Evolutionary conservation across 2,888 invertebrate species (phyloP).

Genomic region (Salticus scenicus): DNA sequence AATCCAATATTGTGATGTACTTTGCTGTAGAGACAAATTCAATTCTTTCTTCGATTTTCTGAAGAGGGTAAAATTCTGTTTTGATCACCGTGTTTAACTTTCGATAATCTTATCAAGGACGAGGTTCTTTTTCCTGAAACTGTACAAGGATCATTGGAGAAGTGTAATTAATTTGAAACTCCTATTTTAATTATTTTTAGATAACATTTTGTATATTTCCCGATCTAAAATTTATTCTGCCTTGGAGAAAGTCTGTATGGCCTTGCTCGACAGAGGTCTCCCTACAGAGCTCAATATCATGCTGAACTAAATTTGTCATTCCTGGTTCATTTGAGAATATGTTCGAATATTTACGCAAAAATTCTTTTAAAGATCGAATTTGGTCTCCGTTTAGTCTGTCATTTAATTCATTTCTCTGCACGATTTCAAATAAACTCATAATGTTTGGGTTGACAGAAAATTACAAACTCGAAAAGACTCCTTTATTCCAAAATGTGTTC

Average conservation of each 20-base stretch:
- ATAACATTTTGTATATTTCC: background rate
- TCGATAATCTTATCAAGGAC: background rate
- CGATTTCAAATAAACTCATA: too few species aligned
- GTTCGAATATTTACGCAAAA: background rate
- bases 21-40: background rate
- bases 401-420: too few species aligned
- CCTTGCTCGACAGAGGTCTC: background rate
- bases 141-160: slow-evolving; percentile 28
- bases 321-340: slow-evolving; percentile 28
- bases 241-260: slow-evolving; percentile 16
- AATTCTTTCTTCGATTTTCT: slow-evolving; percentile 16
- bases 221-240: slow-evolving; percentile 2
- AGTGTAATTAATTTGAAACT: slow-evolving; percentile 26
- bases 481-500: too few species aligned
- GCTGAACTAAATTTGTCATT: slow-evolving; percentile 1
- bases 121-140: background rate
- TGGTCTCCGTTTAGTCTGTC: too few species aligned
- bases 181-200: slow-evolving; percentile 14
- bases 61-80: background rate
- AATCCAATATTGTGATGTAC: background rate
- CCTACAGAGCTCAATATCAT: slow-evolving; percentile 19
- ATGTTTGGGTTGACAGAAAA: too few species aligned
- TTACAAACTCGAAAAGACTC: too few species aligned
- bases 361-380: background rate
- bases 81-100: background rate